Base-by-base conservation (phyloP, 2,113 vertebrate genomes). In the Macrotus californicus region DNA sequence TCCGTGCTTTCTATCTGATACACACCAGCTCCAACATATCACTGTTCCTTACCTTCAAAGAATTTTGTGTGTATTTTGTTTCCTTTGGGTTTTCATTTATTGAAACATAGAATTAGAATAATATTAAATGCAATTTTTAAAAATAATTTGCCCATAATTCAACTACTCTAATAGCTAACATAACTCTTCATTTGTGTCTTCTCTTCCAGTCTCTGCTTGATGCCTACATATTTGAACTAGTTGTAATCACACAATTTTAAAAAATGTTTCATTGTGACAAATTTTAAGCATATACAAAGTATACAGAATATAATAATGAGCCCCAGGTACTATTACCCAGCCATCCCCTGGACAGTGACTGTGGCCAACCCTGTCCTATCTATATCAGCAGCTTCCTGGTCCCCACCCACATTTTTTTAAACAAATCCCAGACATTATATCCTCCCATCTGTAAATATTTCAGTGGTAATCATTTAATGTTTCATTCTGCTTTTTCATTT, bases 361-460 rank as follows among this genome's bases (percentile, higher is more conserved):
- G 14, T 75, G 8, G 14, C 34, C 83, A 70, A 48, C 14, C 11
- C 3, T 41, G 5, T 64, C 22, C 3, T n/a, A 48, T 22, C 24
- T 50, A 39, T 18, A 72, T 70, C 19, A 34, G 16, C 43, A 59
- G 31, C 14, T 85, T 54, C 21, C 80, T 85, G 16, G 34, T 24
- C 39, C 21, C 11, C 22, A 56, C 61, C 11, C 43, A 80, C 29
- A 70, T 72, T 48, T 76, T 66, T 96, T 94, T 21, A 94, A 97
- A 92, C 79, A 87, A 94, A 96, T 91, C 48, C 85, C 72, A 96
- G 77, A 96, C 26, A 88, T 81, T 24, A 56, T 66, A 81, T 56
- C 52, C 46, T 87, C 56, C 75, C 76, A 61, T 91, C 34, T 59
- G 82, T 97, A 96, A 97, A 96, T 95, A 96, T 96, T 97, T 96